Conservation (phyloP, 2,113 vertebrate genomes). For the Tauraco erythrolophus region DNA sequence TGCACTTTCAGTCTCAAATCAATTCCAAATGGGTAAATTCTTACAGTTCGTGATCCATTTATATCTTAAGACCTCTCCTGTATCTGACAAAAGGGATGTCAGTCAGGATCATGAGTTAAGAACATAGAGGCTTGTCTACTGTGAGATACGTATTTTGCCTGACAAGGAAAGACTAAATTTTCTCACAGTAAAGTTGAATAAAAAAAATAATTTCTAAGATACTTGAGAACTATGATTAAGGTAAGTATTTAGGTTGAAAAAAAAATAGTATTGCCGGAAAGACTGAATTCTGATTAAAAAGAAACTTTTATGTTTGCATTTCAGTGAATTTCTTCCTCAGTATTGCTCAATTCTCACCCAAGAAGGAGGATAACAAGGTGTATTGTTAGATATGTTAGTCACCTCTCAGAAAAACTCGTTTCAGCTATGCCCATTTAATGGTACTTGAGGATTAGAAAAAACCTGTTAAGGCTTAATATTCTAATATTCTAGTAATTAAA, state of each 20-base stretch:
- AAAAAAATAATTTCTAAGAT: background rate
- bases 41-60: background rate
- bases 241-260: conserved; percentile 11
- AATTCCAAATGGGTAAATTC: background rate
- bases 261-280: background rate
- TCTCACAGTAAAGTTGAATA: background rate
- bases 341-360: background rate
- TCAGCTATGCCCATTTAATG: background rate
- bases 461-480: conserved; percentile 9
- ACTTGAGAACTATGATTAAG: conserved; percentile 16
- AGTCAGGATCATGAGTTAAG: background rate
- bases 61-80: background rate
- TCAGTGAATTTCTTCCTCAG: background rate
- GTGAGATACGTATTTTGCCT: background rate
- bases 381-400: background rate
- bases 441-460: background rate
- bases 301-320: conserved; percentile 38
- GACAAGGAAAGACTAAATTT: conserved; percentile 3
- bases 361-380: background rate
- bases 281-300: conserved; percentile 39
- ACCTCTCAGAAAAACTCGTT: background rate
- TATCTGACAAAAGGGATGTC: background rate
- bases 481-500: conserved; percentile 4
- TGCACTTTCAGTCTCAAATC: background rate
- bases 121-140: background rate